Percentiles rank a stretch among this genome's conserved stretches.
Evolutionary conservation across 2,113 vertebrate species (phyloP).

Genomic region (Podarcis raffonei): DNA sequence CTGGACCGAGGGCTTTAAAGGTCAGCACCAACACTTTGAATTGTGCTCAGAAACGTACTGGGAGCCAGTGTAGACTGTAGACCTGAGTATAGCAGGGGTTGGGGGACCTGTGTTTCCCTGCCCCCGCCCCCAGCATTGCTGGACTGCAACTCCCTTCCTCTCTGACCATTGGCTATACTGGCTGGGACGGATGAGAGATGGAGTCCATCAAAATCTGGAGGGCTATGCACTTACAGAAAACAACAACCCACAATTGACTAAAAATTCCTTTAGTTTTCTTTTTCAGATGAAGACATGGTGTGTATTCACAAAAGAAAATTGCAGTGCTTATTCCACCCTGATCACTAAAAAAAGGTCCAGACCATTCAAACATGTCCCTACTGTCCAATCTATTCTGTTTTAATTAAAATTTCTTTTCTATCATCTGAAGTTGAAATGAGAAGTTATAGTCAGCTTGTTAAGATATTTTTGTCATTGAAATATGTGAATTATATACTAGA

Average conservation of each 20-base stretch:
- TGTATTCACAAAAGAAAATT: not conserved
- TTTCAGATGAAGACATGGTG: not conserved
- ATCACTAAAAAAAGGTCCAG: not conserved
- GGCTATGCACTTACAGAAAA: not conserved
- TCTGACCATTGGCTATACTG: too few species aligned
- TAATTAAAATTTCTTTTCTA: constrained; percentile 11
- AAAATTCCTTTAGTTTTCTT: not conserved
- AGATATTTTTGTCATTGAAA: constrained; percentile 9
- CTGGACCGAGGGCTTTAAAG: too few species aligned
- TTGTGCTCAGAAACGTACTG: too few species aligned
- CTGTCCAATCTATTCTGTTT: not conserved
- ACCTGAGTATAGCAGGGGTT: not conserved
- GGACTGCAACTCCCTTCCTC: too few species aligned
- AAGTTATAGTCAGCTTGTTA: constrained; percentile 2
- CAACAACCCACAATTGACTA: not conserved
- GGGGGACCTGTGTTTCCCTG: too few species aligned
- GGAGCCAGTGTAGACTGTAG: not conserved
- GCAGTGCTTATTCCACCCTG: not conserved
- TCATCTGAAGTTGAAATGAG: not conserved
- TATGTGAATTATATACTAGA: not conserved
- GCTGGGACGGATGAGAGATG: not conserved
- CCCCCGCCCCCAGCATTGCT: too few species aligned
- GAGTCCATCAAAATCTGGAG: not conserved
- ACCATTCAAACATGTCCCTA: not conserved
- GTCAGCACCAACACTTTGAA: too few species aligned